Conservation (phyloP, 2,888 invertebrate genomes). For the Agrotis clavis region DNA sequence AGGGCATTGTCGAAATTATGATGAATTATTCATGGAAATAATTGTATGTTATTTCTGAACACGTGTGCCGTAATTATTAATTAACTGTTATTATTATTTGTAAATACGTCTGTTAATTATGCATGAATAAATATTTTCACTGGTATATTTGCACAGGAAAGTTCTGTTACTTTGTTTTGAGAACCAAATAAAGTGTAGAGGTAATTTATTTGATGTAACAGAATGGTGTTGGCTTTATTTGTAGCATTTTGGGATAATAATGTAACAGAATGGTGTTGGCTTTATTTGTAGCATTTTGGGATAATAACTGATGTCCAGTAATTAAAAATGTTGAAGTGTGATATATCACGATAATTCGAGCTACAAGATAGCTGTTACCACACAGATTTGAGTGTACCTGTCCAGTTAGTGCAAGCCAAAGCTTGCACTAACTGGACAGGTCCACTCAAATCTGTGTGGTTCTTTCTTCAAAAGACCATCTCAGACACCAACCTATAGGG, state of each 20-base stretch:
- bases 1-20: slow-evolving; percentile 14
- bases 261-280: background rate
- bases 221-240: no score
- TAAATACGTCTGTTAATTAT: background rate
- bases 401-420: no score
- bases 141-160: background rate
- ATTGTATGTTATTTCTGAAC: slow-evolving; percentile 3
- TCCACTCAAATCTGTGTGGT: no score
- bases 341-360: no score
- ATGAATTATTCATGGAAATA: slow-evolving; percentile 21
- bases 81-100: background rate
- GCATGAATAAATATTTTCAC: background rate
- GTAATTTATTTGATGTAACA: background rate
- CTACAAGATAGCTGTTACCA: no score
- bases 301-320: no score
- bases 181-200: background rate
- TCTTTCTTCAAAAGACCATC: no score
- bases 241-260: background rate
- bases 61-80: slow-evolving; percentile 19
- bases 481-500: no score
- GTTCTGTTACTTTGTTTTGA: background rate
- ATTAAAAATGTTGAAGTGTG: no score
- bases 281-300: background rate
- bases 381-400: no score
- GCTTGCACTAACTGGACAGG: no score